A percentile compares a stretch with the other conserved stretches of the same genome.
phyloP scores from a whole-genome alignment of 2,797 vertebrate genomes.

The Ibycter americanus region DNA sequence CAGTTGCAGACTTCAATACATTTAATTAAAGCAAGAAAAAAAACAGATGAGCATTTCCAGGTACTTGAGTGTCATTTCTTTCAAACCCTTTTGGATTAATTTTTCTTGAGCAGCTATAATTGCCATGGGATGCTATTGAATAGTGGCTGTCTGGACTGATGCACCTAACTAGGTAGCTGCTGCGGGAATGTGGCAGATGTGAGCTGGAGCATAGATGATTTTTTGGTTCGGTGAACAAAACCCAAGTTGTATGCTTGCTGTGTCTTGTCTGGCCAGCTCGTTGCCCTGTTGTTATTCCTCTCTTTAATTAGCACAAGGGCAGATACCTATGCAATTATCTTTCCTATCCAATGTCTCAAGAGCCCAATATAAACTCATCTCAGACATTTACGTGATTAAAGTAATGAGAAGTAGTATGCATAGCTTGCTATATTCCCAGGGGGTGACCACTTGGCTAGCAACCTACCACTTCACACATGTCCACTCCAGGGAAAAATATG shows the following conservation, averaged over 20 bases:
- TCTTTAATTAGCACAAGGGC: background rate
- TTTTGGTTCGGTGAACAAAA: background rate
- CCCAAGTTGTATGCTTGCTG: fast-evolving
- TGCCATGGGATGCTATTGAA: background rate
- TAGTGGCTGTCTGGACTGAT: background rate
- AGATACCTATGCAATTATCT: background rate
- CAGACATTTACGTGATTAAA: background rate
- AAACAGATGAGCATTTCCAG: background rate
- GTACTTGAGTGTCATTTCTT: background rate
- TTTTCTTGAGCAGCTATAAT: background rate
- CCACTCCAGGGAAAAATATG: background rate
- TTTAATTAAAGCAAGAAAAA: background rate
- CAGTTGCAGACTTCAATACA: background rate
- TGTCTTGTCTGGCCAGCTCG: background rate
- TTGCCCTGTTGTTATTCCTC: background rate
- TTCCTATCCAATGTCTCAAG: background rate
- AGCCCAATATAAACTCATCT: background rate
- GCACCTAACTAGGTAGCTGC: background rate
- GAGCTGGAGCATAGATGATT: background rate
- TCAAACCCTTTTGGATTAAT: background rate
- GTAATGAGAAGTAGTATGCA: background rate
- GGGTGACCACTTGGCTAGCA: background rate
- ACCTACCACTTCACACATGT: background rate
- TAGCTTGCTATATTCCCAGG: background rate
- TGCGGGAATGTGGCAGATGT: background rate